phyloP scores from a whole-genome alignment of 2,888 invertebrate species.

The Fragum whitleyi region DNA sequence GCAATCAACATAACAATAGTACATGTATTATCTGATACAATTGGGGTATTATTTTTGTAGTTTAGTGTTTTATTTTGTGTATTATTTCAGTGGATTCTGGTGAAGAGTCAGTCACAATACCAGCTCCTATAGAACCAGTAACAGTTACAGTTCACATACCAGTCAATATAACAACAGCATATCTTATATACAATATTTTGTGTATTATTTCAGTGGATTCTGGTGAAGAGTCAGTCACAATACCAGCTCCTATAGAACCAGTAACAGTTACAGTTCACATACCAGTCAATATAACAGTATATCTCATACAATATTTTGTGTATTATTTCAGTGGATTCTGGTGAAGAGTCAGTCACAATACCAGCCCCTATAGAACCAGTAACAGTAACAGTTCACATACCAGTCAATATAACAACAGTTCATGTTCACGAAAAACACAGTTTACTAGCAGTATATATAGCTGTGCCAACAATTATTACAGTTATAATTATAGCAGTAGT shows the following conservation, averaged over 20 bases:
- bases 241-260: constrained; percentile 26
- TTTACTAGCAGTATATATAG: constrained; percentile 72
- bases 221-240: constrained; percentile 42
- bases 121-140: constrained; percentile 29
- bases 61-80: no score
- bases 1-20: constrained; percentile 48
- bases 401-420: constrained; percentile 45
- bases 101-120: constrained; percentile 29
- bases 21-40: no score
- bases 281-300: constrained; percentile 49
- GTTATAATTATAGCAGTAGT: constrained; percentile 66
- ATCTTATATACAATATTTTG: no score
- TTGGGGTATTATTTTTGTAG: constrained; percentile 53
- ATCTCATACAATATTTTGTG: no score
- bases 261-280: constrained; percentile 40
- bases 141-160: constrained; percentile 41
- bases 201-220: constrained; percentile 56
- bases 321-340: constrained; percentile 56
- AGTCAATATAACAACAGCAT: constrained; percentile 49
- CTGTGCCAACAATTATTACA: constrained; percentile 70
- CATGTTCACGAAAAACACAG: constrained; percentile 61
- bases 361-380: constrained; percentile 34
- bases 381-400: constrained; percentile 39
- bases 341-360: constrained; percentile 37
- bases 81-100: constrained; percentile 56